Evolutionary conservation across 1,140 invertebrate species (phyloP).

Genomic region (Procambarus virginalis): DNA sequence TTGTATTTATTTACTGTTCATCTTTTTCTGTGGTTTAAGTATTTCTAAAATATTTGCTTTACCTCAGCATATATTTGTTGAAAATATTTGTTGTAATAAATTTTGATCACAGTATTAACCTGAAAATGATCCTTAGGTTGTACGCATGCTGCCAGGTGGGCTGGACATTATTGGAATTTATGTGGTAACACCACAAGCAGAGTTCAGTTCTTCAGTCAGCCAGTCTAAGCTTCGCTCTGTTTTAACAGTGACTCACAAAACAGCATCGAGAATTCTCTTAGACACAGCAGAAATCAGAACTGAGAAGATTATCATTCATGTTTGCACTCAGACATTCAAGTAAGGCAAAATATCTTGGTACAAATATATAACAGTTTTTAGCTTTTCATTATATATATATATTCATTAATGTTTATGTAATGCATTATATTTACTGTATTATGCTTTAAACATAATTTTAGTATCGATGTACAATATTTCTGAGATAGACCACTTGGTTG

Average conservation of each 20-base stretch:
- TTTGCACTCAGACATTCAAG: conserved; percentile 53
- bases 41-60: neutral
- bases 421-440: too few relatives aligned
- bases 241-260: conserved; percentile 31
- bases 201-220: conserved; percentile 40
- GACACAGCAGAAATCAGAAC: conserved; percentile 44
- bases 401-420: too few relatives aligned
- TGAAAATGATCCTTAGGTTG: conserved; percentile 23
- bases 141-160: conserved; percentile 57
- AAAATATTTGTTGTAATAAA: neutral
- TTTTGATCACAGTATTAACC: neutral
- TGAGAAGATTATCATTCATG: conserved; percentile 52
- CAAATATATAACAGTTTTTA: too few relatives aligned
- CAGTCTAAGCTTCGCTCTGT: conserved; percentile 48
- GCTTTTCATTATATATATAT: too few relatives aligned
- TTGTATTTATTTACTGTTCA: neutral
- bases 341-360: conserved; percentile 1
- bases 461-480: too few relatives aligned
- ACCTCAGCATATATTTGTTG: neutral
- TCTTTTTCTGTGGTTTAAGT: neutral
- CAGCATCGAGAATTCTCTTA: conserved; percentile 49
- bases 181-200: conserved; percentile 54
- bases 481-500: too few relatives aligned
- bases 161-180: conserved; percentile 57
- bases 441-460: too few relatives aligned